Evolutionary conservation across 2,888 invertebrate species (phyloP).

Genomic region (Drosophila cracens): DNA sequence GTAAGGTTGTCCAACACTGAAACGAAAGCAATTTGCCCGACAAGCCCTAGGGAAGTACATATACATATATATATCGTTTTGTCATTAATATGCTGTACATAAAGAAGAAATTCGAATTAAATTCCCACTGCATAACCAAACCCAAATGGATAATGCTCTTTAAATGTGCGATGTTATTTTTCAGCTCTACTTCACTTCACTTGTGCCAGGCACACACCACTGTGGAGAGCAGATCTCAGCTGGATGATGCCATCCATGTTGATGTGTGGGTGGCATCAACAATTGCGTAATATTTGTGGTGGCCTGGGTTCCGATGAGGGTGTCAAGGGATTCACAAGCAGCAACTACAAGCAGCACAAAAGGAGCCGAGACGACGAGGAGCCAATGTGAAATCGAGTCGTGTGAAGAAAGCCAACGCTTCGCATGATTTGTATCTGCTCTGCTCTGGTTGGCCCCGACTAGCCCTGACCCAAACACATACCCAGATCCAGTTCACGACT

Average conservation of each 20-base stretch:
- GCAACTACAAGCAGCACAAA: background rate
- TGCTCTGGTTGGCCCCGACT: conserved; percentile 1
- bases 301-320: background rate
- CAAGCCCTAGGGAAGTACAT: background rate
- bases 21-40: background rate
- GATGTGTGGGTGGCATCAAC: conserved; percentile 47
- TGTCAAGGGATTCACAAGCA: background rate
- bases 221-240: conserved; percentile 25
- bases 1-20: background rate
- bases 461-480: conserved; percentile 1
- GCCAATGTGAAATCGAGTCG: conserved; percentile 45
- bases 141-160: conserved; percentile 16
- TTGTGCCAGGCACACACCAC: conserved; percentile 43
- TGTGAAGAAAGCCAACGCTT: conserved; percentile 24
- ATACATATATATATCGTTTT: background rate
- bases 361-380: background rate
- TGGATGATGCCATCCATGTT: conserved; percentile 14
- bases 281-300: conserved; percentile 62
- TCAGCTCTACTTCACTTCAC: conserved; percentile 30
- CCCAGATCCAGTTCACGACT: conserved; percentile 13
- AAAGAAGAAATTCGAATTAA: background rate
- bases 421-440: conserved; percentile 33
- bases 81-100: background rate
- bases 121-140: background rate
- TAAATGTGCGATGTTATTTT: conserved; percentile 25